Percentiles rank a stretch among this genome's conserved stretches.
Conservation (phyloP, 2,888 invertebrate species). For the Rugalucina vietnamica region DNA sequence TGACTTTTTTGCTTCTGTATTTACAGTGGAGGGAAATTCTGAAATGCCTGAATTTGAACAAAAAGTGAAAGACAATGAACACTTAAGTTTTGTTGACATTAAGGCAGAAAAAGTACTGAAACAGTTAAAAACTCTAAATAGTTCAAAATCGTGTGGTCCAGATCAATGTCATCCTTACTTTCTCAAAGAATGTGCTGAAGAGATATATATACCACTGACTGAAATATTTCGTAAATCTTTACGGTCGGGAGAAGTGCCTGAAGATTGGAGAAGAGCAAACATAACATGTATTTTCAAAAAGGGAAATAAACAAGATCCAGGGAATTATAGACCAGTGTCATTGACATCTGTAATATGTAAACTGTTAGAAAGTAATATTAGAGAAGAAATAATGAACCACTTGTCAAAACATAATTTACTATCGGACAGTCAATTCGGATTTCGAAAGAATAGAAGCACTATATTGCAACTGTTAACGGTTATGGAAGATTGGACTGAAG, state of each 20-base stretch:
- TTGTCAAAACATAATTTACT: constrained; percentile 24
- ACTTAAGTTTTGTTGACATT: neutral
- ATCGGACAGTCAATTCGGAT: constrained; percentile 27
- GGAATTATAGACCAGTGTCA: constrained; percentile 34
- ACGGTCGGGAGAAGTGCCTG: constrained; percentile 10
- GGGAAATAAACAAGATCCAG: constrained; percentile 10
- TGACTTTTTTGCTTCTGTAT: constrained; percentile 34
- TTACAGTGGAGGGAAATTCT: neutral
- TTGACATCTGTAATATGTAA: constrained; percentile 37
- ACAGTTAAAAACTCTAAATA: constrained; percentile 20
- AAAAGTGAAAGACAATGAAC: constrained; percentile 2
- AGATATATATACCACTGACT: neutral
- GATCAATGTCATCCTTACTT: constrained; percentile 19
- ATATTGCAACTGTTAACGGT: constrained; percentile 6
- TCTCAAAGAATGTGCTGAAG: constrained; percentile 4
- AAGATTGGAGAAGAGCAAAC: constrained; percentile 33
- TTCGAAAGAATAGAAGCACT: constrained; percentile 12
- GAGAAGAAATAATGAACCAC: constrained; percentile 7
- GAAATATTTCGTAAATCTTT: constrained; percentile 26
- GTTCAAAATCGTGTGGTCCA: constrained; percentile 13
- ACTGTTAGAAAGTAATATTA: constrained; percentile 22
- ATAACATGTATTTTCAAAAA: constrained; percentile 21
- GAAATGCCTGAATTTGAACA: constrained; percentile 19
- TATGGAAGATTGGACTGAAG: constrained; percentile 18
- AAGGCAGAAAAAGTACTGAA: constrained; percentile 20